Base-by-base conservation (phyloP, 64 coral and sea anemone genomes). In the Cladopsammia gracilis region DNA sequence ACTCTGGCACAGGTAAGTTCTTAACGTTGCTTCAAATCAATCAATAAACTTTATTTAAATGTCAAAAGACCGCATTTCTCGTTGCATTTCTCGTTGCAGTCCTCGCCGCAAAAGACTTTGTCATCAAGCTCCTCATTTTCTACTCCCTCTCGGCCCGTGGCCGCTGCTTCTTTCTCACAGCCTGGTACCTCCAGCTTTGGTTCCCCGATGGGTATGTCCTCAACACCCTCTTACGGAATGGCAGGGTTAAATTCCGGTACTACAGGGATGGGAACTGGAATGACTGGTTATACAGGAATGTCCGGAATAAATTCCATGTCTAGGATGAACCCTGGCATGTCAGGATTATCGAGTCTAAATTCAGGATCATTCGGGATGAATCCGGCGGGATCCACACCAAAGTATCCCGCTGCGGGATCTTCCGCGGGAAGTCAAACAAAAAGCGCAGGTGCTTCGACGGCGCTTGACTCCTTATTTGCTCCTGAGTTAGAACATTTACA, bases 401-500 rank as follows among this genome's bases (percentile, higher is more conserved):
- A 45, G 45, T 60, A 69, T 71, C 7, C 71, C 15, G 75, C 81
- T 45, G 46, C 72, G 16, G 81, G 70, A 65, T 65, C 47, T 1
- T 51, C 71, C 5, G 58, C 46, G 6, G 70, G 53, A 68, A 93
- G 71, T 70, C 82, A 85, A 44, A 57, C 82, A 25, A 85, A 93
- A 53, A 23, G 18, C 20, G 45, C 42, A 4, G 66, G 75, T 50
- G 84, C 48, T 2, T 64, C 82, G 16, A 78, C 56, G 14, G 58
- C 83, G 6, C 47, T 93, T 15, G 91, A 93, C 48, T 77, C 82
- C 13, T 62, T 93, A 12, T 93, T 82, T 78, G 77, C 91, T 25
- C 91, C 91, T 56, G 91, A 93, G 42, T 86, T 93, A 75, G 85
- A 58, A 76, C 91, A 93, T 87, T 64, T 93, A 70, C 91, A 93